Percentiles rank a stretch among this genome's conserved stretches.
Evolutionary conservation across 2,797 vertebrate genomes (phyloP).

Genomic region (Antrozous pallidus): DNA sequence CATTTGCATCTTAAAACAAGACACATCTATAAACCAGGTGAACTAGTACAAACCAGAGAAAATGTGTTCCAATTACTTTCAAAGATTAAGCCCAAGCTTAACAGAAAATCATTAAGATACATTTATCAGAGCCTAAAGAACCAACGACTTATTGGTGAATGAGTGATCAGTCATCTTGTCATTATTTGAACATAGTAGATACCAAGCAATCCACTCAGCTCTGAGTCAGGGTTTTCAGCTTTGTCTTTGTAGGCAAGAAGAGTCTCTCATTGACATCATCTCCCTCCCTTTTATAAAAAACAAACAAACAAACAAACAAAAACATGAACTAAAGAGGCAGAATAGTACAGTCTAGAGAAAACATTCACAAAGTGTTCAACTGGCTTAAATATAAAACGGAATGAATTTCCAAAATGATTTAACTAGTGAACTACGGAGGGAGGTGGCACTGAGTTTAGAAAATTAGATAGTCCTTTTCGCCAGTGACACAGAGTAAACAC

Average conservation of each 20-base stretch:
- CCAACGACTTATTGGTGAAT: constrained; percentile 66
- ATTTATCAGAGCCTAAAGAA: constrained; percentile 76
- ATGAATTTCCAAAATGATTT: background rate
- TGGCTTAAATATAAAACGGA: constrained; percentile 20
- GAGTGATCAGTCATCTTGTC: constrained; percentile 77
- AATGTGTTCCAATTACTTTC: constrained; percentile 75
- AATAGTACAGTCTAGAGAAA: background rate
- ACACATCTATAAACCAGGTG: background rate
- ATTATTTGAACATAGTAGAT: constrained; percentile 70
- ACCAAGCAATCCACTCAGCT: constrained; percentile 60
- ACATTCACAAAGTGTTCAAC: background rate
- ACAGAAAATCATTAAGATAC: constrained; percentile 72
- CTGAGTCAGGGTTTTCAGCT: constrained; percentile 34
- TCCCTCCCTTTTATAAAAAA: background rate
- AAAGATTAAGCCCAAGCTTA: constrained; percentile 77
- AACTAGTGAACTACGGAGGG: background rate
- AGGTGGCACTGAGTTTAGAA: background rate
- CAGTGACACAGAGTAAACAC: background rate
- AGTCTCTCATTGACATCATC: background rate
- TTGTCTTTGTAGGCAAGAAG: constrained; percentile 37
- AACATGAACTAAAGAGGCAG: background rate
- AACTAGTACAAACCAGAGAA: constrained; percentile 36
- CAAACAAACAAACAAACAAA: no score
- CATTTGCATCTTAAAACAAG: constrained; percentile 32
- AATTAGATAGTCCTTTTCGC: background rate